Base-by-base conservation (phyloP, 2,797 vertebrate genomes). In the Onychomys torridus region DNA sequence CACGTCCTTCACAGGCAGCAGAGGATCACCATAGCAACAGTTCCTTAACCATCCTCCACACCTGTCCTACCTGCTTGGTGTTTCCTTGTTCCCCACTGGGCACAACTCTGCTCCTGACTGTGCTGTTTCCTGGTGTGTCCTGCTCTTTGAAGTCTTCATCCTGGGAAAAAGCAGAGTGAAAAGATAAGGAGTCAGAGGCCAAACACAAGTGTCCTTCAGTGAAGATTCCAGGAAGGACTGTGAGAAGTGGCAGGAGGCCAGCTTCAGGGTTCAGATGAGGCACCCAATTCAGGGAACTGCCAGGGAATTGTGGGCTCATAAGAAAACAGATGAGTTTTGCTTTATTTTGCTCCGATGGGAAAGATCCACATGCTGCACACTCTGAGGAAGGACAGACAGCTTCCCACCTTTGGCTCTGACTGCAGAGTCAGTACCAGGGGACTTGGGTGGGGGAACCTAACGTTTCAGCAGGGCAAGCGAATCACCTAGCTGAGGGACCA, bases 31-130 rank as follows among this genome's bases (percentile, higher is more conserved):
- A 75, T 52, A 78, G 96, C 34, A 63, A 63, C 43, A 34, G 16
- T 40, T 37, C 29, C n/a, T 16, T 0, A 6, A 10, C 0, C 9
- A 7, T 0, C 25, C 32, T 9, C 11, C 2, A 57, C 1, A 0
- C 69, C 5, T 17, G 8, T 29, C 75, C 32, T 97, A 98, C 98
- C 97, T 97, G 94, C 17, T 73, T 63, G 89, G 7, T 14, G 12
- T 73, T 90, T 34, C 61, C 23, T 1, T 7, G 43, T 29, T 96
- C 89, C 40, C 75, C 69, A 14, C 57, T 97, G 94, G 95, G 96
- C 34, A n/a, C 76, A 61, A 23, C 96, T 86, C 97, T 96, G 0
- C 37, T 96, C 92, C 88, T 89, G n/a, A 96, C 13, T 0, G 71
- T 88, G 73, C 32, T 76, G 46, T 95, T 94, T 89, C 14, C 27